Evolutionary conservation across 1,140 invertebrate species (phyloP).

Genomic region (Alviniconcha marisindica): DNA sequence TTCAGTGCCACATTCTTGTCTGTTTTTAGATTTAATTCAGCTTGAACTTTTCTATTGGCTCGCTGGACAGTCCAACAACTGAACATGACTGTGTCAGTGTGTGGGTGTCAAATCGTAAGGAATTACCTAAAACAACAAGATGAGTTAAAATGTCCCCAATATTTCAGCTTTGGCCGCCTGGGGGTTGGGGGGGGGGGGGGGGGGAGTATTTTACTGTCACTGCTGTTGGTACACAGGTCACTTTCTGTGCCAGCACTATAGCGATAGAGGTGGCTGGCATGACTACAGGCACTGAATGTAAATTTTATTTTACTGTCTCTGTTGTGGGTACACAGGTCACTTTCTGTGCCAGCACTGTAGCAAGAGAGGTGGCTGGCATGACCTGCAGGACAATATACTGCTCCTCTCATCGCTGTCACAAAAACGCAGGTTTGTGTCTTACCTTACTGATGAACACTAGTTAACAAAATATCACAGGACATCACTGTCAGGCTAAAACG

Average conservation of each 20-base stretch:
- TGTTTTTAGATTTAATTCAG: background rate
- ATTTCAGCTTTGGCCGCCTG: no score
- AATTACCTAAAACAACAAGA: no score
- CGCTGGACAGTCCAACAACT: no score
- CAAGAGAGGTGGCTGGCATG: conserved; percentile 59
- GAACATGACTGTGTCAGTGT: no score
- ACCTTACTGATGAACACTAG: no score
- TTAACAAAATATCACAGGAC: background rate
- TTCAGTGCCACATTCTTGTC: background rate
- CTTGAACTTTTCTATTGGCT: no score
- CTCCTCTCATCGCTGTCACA: conserved; percentile 42
- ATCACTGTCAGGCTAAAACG: background rate
- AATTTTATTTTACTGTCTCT: background rate
- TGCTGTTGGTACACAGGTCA: conserved; percentile 49
- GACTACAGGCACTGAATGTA: conserved; percentile 24
- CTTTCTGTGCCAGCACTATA: conserved; percentile 65
- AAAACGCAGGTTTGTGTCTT: conserved; percentile 37
- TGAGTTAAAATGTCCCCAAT: no score
- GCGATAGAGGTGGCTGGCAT: conserved; percentile 60
- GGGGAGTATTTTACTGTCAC: background rate
- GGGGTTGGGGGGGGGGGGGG: conserved; percentile 32
- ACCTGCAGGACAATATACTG: conserved; percentile 58
- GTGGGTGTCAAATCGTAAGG: no score
- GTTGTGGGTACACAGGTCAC: conserved; percentile 50
- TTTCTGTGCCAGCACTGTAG: conserved; percentile 66